A percentile compares a stretch with the other conserved stretches of the same genome.
These are phyloP conservation scores for Epinephelus cyanopodus DNA, from an alignment of 2,113 vertebrate species.

Conservation along the genomic window DNA sequence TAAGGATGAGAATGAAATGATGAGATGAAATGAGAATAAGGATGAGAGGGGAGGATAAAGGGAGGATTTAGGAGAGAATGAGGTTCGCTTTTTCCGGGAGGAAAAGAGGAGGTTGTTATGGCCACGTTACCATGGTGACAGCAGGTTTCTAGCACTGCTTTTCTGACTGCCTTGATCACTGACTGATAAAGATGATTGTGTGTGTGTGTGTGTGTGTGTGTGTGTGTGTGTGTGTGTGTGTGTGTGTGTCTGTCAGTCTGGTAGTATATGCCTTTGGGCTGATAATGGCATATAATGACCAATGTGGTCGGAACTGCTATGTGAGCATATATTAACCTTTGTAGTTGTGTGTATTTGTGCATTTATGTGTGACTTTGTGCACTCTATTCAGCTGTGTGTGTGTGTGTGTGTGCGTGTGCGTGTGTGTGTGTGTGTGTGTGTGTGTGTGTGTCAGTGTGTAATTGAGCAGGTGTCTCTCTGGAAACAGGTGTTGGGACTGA, in stretches of 20 bases:
- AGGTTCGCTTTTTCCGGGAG: constrained; percentile 38
- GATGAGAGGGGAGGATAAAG: background rate
- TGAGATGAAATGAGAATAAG: too few relatives aligned
- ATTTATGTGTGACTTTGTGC: constrained; percentile 4
- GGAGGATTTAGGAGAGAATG: constrained; percentile 19
- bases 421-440: background rate
- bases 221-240: constrained; percentile 8
- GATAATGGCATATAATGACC: too few relatives aligned
- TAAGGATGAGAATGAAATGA: background rate
- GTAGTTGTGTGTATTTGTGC: background rate
- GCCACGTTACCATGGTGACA: constrained; percentile 70
- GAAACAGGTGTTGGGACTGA: constrained; percentile 34
- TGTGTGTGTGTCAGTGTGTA: constrained; percentile 19
- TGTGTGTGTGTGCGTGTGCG: background rate
- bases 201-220: background rate
- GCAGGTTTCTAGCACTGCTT: constrained; percentile 57
- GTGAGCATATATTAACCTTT: background rate
- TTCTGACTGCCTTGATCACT: constrained; percentile 56
- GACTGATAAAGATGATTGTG: constrained; percentile 57
- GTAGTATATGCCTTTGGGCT: too few relatives aligned
- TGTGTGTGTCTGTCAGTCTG: too few relatives aligned
- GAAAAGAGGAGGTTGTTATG: constrained; percentile 60
- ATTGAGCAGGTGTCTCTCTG: constrained; percentile 19
- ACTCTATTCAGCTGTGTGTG: background rate
- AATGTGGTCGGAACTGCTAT: background rate